Conservation (phyloP, 2,888 invertebrate genomes). For the Acleris sparsana region DNA sequence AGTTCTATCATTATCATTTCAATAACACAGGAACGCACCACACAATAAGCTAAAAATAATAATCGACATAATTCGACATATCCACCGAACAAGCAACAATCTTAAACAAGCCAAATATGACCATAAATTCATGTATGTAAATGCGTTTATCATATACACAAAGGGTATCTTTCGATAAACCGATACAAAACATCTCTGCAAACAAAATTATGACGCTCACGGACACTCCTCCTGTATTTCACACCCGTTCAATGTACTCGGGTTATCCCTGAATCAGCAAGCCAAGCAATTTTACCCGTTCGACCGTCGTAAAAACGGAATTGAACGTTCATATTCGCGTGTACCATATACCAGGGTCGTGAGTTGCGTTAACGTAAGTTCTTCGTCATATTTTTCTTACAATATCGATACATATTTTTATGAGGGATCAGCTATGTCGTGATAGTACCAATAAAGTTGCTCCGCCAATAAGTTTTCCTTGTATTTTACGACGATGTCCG, state of each 20-base stretch:
- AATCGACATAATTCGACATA: too few relatives aligned
- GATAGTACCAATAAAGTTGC: slow-evolving; percentile 75
- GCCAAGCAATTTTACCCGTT: slow-evolving; percentile 55
- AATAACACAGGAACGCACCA: too few relatives aligned
- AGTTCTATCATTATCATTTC: too few relatives aligned
- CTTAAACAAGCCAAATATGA: too few relatives aligned
- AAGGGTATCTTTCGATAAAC: slow-evolving; percentile 26
- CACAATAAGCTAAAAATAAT: too few relatives aligned
- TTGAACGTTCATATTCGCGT: slow-evolving; percentile 63
- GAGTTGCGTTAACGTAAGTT: slow-evolving; percentile 51
- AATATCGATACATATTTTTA: slow-evolving; percentile 79
- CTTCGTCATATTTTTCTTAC: slow-evolving; percentile 65
- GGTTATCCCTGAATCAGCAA: slow-evolving; percentile 59
- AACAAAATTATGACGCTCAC: slow-evolving; percentile 55
- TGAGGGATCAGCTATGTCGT: slow-evolving; percentile 75
- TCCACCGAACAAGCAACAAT: too few relatives aligned
- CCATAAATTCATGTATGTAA: slow-evolving; percentile 11
- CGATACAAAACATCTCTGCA: slow-evolving; percentile 41
- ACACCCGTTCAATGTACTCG: slow-evolving; percentile 54
- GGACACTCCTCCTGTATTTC: slow-evolving; percentile 56
- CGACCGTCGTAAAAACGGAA: slow-evolving; percentile 54
- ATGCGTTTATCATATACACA: slow-evolving; percentile 26
- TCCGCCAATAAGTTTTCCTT: slow-evolving; percentile 72
- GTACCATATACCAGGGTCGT: slow-evolving; percentile 46
- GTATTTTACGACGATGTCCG: slow-evolving; percentile 73